Conservation (phyloP, 23 tunicate species). For the Styela clava region DNA sequence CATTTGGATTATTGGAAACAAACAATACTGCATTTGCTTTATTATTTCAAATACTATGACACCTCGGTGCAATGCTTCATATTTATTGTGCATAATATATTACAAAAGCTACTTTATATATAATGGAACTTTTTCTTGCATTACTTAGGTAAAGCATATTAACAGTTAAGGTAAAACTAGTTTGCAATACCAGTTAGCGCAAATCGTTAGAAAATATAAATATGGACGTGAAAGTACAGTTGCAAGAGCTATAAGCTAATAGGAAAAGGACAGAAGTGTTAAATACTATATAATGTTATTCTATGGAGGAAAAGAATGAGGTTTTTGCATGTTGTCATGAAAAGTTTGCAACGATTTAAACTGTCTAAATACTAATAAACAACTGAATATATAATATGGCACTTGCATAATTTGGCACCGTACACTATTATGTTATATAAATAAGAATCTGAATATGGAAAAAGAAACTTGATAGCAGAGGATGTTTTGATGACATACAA, state of each 20-base stretch:
- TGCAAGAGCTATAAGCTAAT: no score
- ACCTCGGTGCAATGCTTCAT: not conserved
- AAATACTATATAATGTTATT: no score
- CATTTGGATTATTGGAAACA: no score
- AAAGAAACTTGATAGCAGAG: no score
- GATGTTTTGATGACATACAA: no score
- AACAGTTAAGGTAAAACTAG: not conserved
- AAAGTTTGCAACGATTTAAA: not conserved
- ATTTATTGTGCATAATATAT: not conserved
- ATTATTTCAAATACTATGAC: not conserved
- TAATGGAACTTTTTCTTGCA: not conserved
- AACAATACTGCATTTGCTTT: no score
- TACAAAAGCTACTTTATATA: not conserved
- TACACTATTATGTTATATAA: no score
- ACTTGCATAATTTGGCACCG: not conserved
- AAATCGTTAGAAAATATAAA: not conserved
- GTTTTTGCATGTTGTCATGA: not conserved
- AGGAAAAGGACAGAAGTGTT: no score
- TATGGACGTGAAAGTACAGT: not conserved
- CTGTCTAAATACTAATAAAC: not conserved
- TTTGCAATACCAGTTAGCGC: not conserved
- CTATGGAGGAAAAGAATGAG: no score
- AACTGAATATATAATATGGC: no score
- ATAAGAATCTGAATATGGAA: no score
- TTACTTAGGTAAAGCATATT: not conserved